Base-by-base conservation (phyloP, 2,113 vertebrate genomes). In the Pseudolaguvia tuberculata region DNA sequence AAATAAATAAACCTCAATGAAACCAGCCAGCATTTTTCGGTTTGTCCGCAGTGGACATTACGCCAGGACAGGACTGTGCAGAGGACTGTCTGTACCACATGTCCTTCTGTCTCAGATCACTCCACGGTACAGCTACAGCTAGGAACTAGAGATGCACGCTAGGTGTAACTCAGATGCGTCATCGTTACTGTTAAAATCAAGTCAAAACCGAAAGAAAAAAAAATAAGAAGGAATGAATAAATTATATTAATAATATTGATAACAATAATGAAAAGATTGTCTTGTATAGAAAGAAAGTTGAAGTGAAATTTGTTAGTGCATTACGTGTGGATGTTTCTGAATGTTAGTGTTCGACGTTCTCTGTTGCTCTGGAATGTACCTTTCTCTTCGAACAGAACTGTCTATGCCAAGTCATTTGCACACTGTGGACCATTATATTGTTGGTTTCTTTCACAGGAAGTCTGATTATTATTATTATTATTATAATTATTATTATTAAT, bases 361-460 rank as follows among this genome's bases (percentile, higher is more conserved):
- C 79, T 81, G 85, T 80, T 56, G 73, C 72, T 55, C 58, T 68
- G 58, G 56, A 84, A 75, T 55, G 55, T 70, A 81, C 87, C 85
- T 1, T 63, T 89, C 90, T 90, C 89, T 91, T 89, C 85, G 80
- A 80, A 88, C 89, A 89, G 86, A 91, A 48, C 77, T 91, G 91
- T 94, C 91, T 89, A 73, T 92, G 91, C 90, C 88, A 89, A 92
- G 91, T 91, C 86, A 87, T 88, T 86, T 93, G 93, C 94, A 93
- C 89, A 93, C 91, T 89, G 88, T 93, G 90, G 92, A 91, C 25
- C 31, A 75, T 53, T 78, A 61, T 88, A 77, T 82, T 91, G 83
- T 85, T 71, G 51, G 84, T 83, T 81, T 10, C 70, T 79, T 55
- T 67, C 59, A 53, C n/a, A n/a, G n/a, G n/a, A n/a, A n/a, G 39